Percentiles rank a stretch among this genome's conserved stretches.
Conservation (phyloP, 2,113 vertebrate genomes). For the Diadophis punctatus region DNA sequence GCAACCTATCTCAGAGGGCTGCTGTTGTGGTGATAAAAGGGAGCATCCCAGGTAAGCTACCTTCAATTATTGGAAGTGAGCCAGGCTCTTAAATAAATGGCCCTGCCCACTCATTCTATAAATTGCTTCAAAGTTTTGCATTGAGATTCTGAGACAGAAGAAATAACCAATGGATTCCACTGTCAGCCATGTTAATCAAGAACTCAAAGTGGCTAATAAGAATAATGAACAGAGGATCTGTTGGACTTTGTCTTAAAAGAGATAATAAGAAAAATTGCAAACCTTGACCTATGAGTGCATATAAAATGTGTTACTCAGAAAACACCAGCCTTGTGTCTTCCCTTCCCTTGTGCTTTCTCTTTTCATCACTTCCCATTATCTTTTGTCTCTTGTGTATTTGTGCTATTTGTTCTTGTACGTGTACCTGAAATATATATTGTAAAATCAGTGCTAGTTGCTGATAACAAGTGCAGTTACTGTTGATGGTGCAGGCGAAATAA, state of each 20-base stretch:
- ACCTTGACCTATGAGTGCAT: not conserved
- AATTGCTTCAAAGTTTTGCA: not conserved
- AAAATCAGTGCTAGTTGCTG: not conserved
- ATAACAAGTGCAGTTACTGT: not conserved
- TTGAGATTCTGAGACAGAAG: not conserved
- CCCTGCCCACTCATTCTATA: not conserved
- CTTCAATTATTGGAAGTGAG: not conserved
- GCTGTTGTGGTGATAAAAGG: not conserved
- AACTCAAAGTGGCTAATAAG: not conserved
- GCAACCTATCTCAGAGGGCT: not conserved
- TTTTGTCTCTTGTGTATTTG: not conserved
- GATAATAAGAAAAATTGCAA: not conserved
- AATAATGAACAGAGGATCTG: not conserved
- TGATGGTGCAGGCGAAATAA: not conserved
- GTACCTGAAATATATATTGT: not conserved
- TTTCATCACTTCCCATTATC: not conserved
- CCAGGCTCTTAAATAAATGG: not conserved
- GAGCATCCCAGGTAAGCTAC: not conserved
- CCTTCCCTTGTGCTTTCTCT: not conserved
- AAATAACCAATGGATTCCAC: not conserved
- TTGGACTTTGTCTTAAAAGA: not conserved
- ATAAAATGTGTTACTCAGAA: not conserved
- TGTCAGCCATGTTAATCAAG: not conserved
- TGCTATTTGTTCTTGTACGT: not conserved
- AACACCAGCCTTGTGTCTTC: not conserved